These are phyloP conservation scores for Polia nebulosa DNA, from an alignment of 2,888 invertebrate genomes.

Conservation along the genomic window DNA sequence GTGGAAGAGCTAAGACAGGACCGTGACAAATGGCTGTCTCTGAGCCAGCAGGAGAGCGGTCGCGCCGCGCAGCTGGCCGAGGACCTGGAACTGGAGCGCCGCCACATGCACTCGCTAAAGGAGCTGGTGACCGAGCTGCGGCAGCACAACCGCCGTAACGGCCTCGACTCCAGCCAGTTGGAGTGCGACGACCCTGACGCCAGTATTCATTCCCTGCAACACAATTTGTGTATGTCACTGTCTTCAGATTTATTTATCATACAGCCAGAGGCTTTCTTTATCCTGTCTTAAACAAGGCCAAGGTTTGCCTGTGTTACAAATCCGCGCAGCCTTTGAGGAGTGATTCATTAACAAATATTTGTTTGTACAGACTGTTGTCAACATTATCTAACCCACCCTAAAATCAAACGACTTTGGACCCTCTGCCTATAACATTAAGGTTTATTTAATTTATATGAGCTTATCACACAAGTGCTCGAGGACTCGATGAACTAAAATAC, in stretches of 20 bases:
- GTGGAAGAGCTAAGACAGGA: conserved; percentile 86
- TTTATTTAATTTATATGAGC: no score
- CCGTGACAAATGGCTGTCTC: conserved; percentile 80
- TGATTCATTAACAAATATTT: no score
- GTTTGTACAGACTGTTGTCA: no score
- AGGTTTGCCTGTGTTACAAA: no score
- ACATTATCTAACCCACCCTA: no score
- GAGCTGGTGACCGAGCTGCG: conserved; percentile 82
- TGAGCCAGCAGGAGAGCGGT: conserved; percentile 78
- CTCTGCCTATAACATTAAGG: no score
- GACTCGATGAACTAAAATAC: no score
- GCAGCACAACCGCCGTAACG: conserved; percentile 80
- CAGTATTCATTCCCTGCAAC: conserved; percentile 78
- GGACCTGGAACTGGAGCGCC: conserved; percentile 79
- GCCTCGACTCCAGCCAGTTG: conserved; percentile 80
- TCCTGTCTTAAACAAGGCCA: no score
- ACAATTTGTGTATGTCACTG: conserved; percentile 81
- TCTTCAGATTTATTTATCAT: neutral
- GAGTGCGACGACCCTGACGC: conserved; percentile 86
- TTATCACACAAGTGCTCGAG: no score
- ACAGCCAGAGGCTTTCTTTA: no score
- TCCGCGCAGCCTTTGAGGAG: no score
- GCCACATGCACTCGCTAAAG: conserved; percentile 72
- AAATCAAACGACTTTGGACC: no score
- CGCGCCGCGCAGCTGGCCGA: conserved; percentile 75